Evolutionary conservation across 2,888 invertebrate species (phyloP), one percentile per base, ranked within the genome.

Genomic region (Pollenia angustigena): DNA sequence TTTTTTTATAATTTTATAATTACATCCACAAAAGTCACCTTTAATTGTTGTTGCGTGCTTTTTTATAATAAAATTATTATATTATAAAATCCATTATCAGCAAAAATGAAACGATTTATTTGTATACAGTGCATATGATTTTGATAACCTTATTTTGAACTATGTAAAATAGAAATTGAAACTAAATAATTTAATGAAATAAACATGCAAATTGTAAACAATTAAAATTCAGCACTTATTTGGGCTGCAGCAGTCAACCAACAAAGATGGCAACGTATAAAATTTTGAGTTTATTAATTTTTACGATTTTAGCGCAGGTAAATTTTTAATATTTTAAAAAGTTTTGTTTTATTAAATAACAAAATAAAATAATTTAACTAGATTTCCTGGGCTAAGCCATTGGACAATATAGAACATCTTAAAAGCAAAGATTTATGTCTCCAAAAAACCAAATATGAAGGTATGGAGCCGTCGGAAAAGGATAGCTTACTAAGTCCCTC

Each of bases 381-480:
- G 79, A 16, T 14, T 10, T 16, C 66, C 7, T 68, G 74, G 74
- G 40, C 74, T 8, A 66, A 58, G 9, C 50, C 68, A n/a, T 32
- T 7, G 14, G 8, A 12, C 6, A 14, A 60, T 40, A 60, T 40
- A n/a, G 7, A 12, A 14, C 2, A 8, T 2, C 1, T 48, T 1
- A 68, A 48, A 2, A n/a, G 9, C 3, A 18, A 66, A 6, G 81
- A 81, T 54, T 58, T 81, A 18, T 81, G 81, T 66, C 32, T 56
- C 18, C 56, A 66, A 50, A 56, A 66, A 12, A 66, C 18, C 16
- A 56, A 74, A 74, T 66, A 81, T 50, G 40, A 48, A 8, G 11
- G 18, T 4, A n/a, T 66, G 18, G 56, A 58, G 42, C 72, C 72
- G 1, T 48, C 74, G 0, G 74, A 74, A 42, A 72, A 11, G 1